Percentiles rank a stretch among this genome's conserved stretches.
Conservation (phyloP, 2,888 invertebrate genomes). For the Alsophila aescularia region DNA sequence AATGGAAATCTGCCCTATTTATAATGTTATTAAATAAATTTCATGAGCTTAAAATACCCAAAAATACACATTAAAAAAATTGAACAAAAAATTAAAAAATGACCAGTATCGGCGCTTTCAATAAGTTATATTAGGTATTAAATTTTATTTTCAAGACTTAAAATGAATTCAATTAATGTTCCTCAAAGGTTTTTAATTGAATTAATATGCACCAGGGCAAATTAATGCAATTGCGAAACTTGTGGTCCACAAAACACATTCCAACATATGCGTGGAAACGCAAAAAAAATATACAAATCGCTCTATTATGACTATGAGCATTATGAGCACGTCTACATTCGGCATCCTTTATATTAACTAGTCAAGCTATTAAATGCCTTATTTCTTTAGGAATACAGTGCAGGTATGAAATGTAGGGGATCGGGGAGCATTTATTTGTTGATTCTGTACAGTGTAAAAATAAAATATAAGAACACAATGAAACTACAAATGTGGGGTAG, state of each 20-base stretch:
- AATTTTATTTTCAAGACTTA: too few relatives aligned
- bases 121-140: too few relatives aligned
- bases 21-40: too few relatives aligned
- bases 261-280: conserved; percentile 4
- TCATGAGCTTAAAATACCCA: too few relatives aligned
- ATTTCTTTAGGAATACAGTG: conserved; percentile 3
- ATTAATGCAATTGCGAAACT: conserved; percentile 4
- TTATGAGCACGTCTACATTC: conserved; percentile 31
- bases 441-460: conserved; percentile 46
- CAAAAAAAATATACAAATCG: conserved; percentile 44
- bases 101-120: too few relatives aligned
- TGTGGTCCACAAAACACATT: neutral
- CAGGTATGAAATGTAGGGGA: conserved; percentile 5
- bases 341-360: conserved; percentile 24
- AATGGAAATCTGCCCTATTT: too few relatives aligned
- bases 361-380: conserved; percentile 24
- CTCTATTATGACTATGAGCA: conserved; percentile 35
- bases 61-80: too few relatives aligned
- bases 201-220: neutral
- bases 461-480: conserved; percentile 55
- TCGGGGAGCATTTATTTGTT: conserved; percentile 31
- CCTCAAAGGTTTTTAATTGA: neutral
- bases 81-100: too few relatives aligned
- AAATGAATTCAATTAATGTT: neutral
- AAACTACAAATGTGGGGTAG: conserved; percentile 54